phyloP scores from a whole-genome alignment of 2,888 invertebrate species.

The Cheiracanthium punctorium region DNA sequence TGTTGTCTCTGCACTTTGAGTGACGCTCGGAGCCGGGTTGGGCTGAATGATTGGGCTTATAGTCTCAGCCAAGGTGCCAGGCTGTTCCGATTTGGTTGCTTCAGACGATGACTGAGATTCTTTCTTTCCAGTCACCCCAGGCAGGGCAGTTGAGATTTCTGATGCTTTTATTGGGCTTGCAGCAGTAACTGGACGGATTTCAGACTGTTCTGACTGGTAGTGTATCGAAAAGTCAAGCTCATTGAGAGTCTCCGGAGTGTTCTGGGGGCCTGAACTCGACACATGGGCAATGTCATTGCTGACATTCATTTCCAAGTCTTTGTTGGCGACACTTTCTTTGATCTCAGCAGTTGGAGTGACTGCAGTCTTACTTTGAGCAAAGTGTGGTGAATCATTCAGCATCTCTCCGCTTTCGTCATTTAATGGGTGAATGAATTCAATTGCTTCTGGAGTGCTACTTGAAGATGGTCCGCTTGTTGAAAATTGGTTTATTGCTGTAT shows the following conservation, averaged over 20 bases:
- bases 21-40: constrained; percentile 30
- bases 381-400: constrained; percentile 33
- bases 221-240: constrained; percentile 6
- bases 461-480: background rate
- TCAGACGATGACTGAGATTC: background rate
- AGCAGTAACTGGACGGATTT: constrained; percentile 52
- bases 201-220: constrained; percentile 43
- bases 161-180: constrained; percentile 31
- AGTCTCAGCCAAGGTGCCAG: background rate
- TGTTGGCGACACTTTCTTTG: background rate
- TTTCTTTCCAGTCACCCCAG: constrained; percentile 9
- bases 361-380: constrained; percentile 1
- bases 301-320: background rate
- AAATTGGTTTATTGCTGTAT: background rate
- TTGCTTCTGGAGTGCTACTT: background rate
- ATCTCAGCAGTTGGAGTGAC: background rate
- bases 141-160: constrained; percentile 8
- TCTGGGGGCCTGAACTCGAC: background rate
- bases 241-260: too few relatives aligned
- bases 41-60: constrained; percentile 52
- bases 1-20: constrained; percentile 25
- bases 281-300: background rate
- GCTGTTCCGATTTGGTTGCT: background rate
- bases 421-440: background rate
- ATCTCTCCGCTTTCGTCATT: constrained; percentile 29